Base-by-base conservation (phyloP, 1,140 invertebrate species). In the Caenorhabditis latens region DNA sequence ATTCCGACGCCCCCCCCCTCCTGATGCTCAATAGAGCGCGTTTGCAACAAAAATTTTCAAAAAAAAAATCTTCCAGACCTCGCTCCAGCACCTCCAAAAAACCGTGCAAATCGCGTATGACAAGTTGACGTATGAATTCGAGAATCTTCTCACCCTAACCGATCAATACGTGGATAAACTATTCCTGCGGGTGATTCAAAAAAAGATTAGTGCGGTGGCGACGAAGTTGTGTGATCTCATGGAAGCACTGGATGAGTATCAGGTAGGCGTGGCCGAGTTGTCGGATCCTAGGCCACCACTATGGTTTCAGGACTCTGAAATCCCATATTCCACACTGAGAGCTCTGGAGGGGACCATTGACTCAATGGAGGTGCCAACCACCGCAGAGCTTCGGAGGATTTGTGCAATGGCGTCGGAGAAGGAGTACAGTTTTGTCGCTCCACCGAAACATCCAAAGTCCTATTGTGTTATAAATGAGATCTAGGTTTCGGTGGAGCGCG, bases 391-490 rank as follows among this genome's bases (percentile, higher is more conserved):
- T 16, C 40, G 24, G 2, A 40, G 9, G 16, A 32, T 67, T 67
- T 67, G 63, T 42, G 11, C 32, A 16, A 42, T 2, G 3, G 63
- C 32, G 11, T 42, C 24, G 3, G 7, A 11, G 0, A 42, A 42
- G 9, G 63, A 67, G 8, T 67, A 67, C n/a, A 13, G 5, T 13
- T 32, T 67, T 42, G 32, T 67, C 13, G 32, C 40, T 67, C 63
- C 63, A 67, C 63, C 63, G 13, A 67, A 40, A 19, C 24, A 67
- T 14, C 32, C 63, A 24, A 67, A 67, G 40, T 67, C 63, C 7
- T 42, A 67, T 67, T 67, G 63, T 67, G 13, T 42, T 67, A 67
- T 67, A 40, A 58, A 16, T 58, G 57, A 58, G n/a, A 58, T 58
- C 8, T 58, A 58, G n/a, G 8, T 16, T n/a, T 7, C n/a, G 2